Base-by-base conservation (phyloP, 1,140 invertebrate genomes). In the Dolichoris vasculosae region DNA sequence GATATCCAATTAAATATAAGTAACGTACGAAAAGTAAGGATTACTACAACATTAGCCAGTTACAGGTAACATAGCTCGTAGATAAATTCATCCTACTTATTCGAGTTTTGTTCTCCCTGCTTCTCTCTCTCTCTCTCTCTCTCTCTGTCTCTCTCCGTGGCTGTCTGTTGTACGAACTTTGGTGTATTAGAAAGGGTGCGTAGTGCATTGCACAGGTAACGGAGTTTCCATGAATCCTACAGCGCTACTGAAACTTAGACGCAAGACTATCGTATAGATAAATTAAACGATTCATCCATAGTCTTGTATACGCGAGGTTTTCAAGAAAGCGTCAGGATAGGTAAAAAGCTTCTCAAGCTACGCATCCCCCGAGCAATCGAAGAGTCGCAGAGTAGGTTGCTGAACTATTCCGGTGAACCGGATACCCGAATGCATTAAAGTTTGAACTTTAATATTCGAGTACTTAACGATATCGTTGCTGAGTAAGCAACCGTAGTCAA, bases 341-440 rank as follows among this genome's bases (percentile, higher is more conserved):
- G 15, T 73, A 73, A 43, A 23, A 43, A 43, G 7, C 43, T 11
- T 1, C 30, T 30, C 15, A 32, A 11, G 11, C 11, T 67, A 13
- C 2, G 11, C 15, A 35, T 67, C 35, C 67, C 20, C 4, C 15
- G 38, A 69, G 15, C 20, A 69, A 69, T 69, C 20, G 32, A 38
- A 38, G 67, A 38, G 35, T 38, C 67, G 38, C 11, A 32, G 0
- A 1, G 67, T 38, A 13, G 67, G 35, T 69, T 35, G n/a, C 67
- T 38, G n/a, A n/a, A n/a, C n/a, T n/a, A n/a, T n/a, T n/a, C n/a
- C n/a, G 67, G 7, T 38, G 67, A 69, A 64, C 32, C 23, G 35
- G 67, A 69, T 69, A 69, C 20, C 35, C 15, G 32, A 38, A 69
- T 69, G 13, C 35, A 69, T 69, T 69, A 69, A 69, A 69, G 67